Base-by-base conservation (phyloP, 2,113 vertebrate genomes). In the Entosphenus tridentatus region DNA sequence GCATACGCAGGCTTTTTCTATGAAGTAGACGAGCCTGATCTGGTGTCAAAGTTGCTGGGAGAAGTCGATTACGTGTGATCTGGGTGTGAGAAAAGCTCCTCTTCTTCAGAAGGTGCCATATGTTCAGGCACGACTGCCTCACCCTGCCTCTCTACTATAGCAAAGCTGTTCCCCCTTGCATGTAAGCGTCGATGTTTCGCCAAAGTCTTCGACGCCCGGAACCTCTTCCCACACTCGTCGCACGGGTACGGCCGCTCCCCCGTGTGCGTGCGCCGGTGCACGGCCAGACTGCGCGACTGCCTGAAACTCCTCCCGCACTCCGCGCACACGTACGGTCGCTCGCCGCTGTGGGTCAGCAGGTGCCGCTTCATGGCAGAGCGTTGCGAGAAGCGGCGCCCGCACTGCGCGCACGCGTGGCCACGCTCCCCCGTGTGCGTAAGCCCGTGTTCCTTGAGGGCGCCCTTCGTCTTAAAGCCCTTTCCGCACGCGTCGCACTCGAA, bases 171-270 rank as follows among this genome's bases (percentile, higher is more conserved):
- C 5, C 39, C 39, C 39, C 39, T 39, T 5, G 39, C 39, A 39
- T 39, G 39, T 39, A 39, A 5, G 39, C 39, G 39, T 7, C 39
- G 39, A 39, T 39, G 39, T 39, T 39, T 39, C 5, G 5, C 39
- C 39, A 96, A 87, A 89, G 95, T 96, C 82, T 96, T 96, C 81
- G 91, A 96, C 81, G 95, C 95, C 74, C 91, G 88, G 75, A 96
- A 96, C 55, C 91, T 87, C 80, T 65, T 65, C n/a, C 62, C 62
- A 2, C 62, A 65, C 21, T 65, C 8, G 62, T n/a, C 62, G 10
- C 62, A 65, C 21, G 8, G n/a, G 10, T 65, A 65, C n/a, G 62
- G 62, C 62, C 62, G n/a, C 21, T 65, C 62, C 8, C 62, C 62
- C n/a, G 62, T 65, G 21, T 65, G 62, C n/a, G 62, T 16, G n/a